phyloP scores from a whole-genome alignment of 2,113 vertebrate species.

The Caranx ignobilis region DNA sequence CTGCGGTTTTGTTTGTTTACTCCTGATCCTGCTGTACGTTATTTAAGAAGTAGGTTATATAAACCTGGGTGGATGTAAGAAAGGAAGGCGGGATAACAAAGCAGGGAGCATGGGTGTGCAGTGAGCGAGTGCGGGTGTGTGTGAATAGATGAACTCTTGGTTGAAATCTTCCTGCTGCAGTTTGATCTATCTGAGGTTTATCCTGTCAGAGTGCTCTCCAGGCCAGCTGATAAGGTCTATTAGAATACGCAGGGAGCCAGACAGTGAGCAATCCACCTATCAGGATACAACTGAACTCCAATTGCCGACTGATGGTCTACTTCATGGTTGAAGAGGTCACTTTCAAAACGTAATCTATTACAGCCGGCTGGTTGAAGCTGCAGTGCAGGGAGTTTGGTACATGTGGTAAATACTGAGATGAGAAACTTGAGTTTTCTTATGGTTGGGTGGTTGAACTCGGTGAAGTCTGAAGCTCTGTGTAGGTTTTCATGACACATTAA shows the following conservation, averaged over 20 bases:
- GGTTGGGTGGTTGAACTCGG: not conserved
- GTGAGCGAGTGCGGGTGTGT: not conserved
- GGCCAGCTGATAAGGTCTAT: conserved; percentile 60
- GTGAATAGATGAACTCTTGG: not conserved
- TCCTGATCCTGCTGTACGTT: not conserved
- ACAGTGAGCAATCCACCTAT: conserved; percentile 32
- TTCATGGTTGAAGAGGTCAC: conserved; percentile 31
- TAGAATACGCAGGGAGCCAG: conserved; percentile 44
- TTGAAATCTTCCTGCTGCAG: conserved; percentile 21
- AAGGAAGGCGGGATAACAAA: not conserved
- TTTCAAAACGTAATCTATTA: conserved; percentile 14
- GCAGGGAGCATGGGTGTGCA: not conserved
- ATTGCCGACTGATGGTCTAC: not conserved
- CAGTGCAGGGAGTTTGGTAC: not conserved
- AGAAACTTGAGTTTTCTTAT: not conserved
- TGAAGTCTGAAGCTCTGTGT: not conserved
- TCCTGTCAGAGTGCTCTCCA: conserved; percentile 60
- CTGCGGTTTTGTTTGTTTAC: conserved; percentile 50
- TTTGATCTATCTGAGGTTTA: conserved; percentile 57
- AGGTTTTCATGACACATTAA: not conserved
- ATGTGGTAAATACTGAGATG: not conserved
- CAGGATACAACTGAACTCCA: conserved; percentile 25
- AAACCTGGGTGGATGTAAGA: not conserved
- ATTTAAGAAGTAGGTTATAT: not conserved
- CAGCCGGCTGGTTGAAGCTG: conserved; percentile 13